phyloP scores from a whole-genome alignment of 2,797 vertebrate species.

The Parauchenoglanis ngamensis region DNA sequence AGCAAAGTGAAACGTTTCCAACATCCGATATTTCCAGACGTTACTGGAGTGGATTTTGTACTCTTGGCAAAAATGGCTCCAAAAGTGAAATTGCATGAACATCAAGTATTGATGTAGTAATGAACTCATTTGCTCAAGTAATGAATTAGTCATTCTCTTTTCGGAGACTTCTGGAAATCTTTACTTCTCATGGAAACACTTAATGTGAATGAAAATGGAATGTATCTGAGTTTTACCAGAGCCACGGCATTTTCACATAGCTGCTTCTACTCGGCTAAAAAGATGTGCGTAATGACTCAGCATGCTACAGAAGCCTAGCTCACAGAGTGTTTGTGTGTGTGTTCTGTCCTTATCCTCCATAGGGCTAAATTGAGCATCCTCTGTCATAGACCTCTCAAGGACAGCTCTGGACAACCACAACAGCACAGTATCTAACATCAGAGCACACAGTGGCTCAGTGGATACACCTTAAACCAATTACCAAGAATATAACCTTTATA shows the following conservation, averaged over 20 bases:
- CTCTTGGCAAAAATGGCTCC: not conserved
- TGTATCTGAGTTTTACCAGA: not conserved
- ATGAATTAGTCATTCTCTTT: not conserved
- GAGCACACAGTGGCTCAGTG: not conserved
- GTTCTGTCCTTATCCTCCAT: conserved; percentile 49
- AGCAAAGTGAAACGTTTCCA: not conserved
- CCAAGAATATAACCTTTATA: conserved; percentile 17
- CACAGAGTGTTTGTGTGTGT: not conserved
- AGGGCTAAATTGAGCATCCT: conserved; percentile 34
- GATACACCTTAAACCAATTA: conserved; percentile 1
- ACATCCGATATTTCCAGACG: not conserved
- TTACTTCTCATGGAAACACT: not conserved
- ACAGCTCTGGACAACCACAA: conserved; percentile 14
- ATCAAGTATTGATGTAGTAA: not conserved
- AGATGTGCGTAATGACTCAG: conserved; percentile 55
- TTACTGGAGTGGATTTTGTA: not conserved
- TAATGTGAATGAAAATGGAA: not conserved
- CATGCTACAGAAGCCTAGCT: conserved; percentile 40
- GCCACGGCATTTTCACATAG: not conserved
- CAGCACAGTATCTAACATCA: conserved; percentile 19
- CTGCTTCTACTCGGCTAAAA: not conserved
- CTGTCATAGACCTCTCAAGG: conserved; percentile 30
- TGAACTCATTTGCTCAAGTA: not conserved
- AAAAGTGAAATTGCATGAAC: not conserved
- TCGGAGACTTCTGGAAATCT: not conserved